Evolutionary conservation across 2,113 vertebrate genomes (phyloP), one percentile per base, ranked within the genome.

Genomic region (Hipposideros armiger): DNA sequence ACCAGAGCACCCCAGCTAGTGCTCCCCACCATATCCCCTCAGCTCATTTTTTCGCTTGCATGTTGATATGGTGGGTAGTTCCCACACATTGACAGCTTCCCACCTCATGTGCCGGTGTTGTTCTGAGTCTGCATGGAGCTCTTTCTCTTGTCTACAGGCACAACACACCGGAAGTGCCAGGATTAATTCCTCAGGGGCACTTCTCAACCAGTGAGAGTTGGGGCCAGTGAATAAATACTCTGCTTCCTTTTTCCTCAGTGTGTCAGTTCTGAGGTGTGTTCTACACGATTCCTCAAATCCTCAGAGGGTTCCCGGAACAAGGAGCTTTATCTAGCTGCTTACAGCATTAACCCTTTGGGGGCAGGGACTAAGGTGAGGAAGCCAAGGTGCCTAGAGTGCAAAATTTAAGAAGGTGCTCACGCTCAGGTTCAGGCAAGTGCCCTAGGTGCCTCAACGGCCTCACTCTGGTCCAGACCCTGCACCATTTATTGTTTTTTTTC

Each of bases 341-440:
- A 20, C 1, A 20, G 60, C 4, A 30, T 16, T 69, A 13, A 56
- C 47, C 50, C 5, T 74, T 76, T 58, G 1, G 5, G n/a, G n/a
- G 30, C 40, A 40, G 45, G 69, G 69, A 40, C 7, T 24, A n/a
- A 11, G 10, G 16, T 36, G 17, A 73, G 36, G 50, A 76, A 70
- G 10, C 2, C 0, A 0, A 67, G 54, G 14, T 22, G 3, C 4
- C 7, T 0, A 11, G 47, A 6, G 47, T 28, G 32, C 7, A 20
- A 32, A 62, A 47, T 24, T 73, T 30, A 60, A 83, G 19, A n/a
- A 40, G 64, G 16, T 7, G 1, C 19, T 76, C 28, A 30, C 10
- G 47, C 42, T 60, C 40, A 15, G 13, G 1, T 73, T n/a, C 1
- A 11, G 16, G 40, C 9, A 40, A 74, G 58, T 11, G 17, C 32